Conservation (phyloP, 2,113 vertebrate species). For the Cephalopterus ornatus region DNA sequence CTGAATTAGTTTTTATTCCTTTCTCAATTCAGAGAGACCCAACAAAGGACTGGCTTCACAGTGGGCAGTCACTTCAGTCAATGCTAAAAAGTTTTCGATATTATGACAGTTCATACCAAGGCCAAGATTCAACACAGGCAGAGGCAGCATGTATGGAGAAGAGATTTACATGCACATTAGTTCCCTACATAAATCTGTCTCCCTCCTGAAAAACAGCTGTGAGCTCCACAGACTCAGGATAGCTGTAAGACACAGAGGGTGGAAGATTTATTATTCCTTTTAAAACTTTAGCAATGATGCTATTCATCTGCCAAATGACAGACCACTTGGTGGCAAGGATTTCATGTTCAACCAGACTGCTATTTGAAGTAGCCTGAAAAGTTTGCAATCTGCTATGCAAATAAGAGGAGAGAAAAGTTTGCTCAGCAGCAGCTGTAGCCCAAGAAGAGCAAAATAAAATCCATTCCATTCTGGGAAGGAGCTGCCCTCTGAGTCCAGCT, state of each 20-base stretch:
- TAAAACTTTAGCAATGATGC: neutral
- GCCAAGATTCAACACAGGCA: neutral
- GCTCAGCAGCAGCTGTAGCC: neutral
- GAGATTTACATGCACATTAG: neutral
- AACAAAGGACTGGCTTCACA: neutral
- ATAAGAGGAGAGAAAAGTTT: neutral
- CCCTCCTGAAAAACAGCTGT: neutral
- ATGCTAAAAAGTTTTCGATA: neutral
- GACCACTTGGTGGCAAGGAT: neutral
- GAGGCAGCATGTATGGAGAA: neutral
- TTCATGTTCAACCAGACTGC: neutral
- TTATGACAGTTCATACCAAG: neutral
- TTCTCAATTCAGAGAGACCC: neutral
- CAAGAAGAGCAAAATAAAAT: neutral
- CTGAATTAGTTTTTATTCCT: neutral
- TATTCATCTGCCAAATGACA: neutral
- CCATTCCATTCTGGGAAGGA: neutral
- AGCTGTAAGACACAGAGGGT: neutral
- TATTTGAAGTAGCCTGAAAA: neutral
- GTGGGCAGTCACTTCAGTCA: neutral
- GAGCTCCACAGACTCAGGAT: neutral
- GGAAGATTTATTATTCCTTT: conserved; percentile 18
- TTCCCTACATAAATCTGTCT: neutral
- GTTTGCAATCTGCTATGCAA: neutral
- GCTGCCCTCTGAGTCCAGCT: neutral